These are phyloP conservation scores for Phalacrocorax pelagicus DNA, from an alignment of 2,113 vertebrate species.

Conservation along the genomic window DNA sequence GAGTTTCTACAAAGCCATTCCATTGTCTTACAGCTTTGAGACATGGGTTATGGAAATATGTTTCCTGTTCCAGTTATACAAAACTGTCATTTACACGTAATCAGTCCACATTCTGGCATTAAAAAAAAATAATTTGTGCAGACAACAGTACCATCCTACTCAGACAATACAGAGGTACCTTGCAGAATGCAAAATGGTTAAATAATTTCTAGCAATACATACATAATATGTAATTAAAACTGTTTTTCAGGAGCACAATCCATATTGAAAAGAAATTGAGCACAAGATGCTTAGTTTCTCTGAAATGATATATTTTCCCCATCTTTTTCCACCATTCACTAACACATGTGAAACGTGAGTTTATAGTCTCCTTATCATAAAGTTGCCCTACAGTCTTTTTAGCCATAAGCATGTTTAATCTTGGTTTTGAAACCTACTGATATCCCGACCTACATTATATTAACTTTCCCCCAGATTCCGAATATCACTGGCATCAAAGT, in stretches of 20 bases:
- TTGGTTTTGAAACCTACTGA: neutral
- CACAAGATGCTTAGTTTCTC: neutral
- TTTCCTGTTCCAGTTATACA: slow-evolving; percentile 53
- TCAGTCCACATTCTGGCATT: slow-evolving; percentile 28
- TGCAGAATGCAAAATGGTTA: neutral
- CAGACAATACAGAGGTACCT: slow-evolving; percentile 17
- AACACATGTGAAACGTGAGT: neutral
- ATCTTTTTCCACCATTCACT: neutral
- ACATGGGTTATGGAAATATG: slow-evolving; percentile 11
- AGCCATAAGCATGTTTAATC: neutral
- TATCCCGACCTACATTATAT: neutral
- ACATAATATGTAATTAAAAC: neutral
- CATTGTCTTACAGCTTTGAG: neutral
- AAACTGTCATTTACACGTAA: slow-evolving; percentile 58
- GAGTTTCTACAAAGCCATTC: neutral
- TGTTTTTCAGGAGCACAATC: neutral
- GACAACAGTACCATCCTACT: neutral
- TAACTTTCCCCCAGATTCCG: neutral
- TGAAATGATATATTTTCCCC: neutral
- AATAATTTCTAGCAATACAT: neutral
- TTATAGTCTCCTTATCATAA: neutral
- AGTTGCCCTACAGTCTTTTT: neutral
- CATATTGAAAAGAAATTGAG: neutral
- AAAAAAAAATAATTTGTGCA: neutral
- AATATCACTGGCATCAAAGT: neutral